These are phyloP conservation scores for Chelidonichthys spinosus DNA, from an alignment of 2,797 vertebrate genomes.

Conservation along the genomic window DNA sequence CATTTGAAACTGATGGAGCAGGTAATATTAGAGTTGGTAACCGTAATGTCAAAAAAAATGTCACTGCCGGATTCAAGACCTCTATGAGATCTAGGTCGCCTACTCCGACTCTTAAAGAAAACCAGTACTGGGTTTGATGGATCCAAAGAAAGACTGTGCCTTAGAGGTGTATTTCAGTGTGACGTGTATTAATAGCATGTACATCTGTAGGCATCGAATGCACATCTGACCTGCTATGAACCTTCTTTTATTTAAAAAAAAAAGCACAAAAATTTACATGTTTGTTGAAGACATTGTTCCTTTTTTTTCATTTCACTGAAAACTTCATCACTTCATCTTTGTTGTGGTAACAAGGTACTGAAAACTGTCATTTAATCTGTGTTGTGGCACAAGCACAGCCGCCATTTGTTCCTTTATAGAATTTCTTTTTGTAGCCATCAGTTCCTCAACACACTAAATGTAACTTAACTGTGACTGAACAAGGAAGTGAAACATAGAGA, in stretches of 20 bases:
- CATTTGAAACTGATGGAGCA: conserved; percentile 76
- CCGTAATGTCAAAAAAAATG: conserved; percentile 22
- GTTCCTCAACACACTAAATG: neutral
- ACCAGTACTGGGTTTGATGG: conserved; percentile 91
- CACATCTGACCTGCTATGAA: conserved; percentile 24
- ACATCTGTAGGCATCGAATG: conserved; percentile 20
- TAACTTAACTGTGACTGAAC: conserved; percentile 8
- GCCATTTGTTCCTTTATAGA: neutral
- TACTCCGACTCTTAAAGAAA: conserved; percentile 84
- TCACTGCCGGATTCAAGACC: conserved; percentile 50
- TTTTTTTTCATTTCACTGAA: conserved; percentile 11
- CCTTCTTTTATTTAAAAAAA: conserved; percentile 9
- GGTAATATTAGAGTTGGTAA: conserved; percentile 13
- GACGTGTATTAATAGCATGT: neutral
- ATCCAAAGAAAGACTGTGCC: conserved; percentile 63
- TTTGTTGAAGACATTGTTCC: conserved; percentile 6
- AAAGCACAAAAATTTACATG: neutral
- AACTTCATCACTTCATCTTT: too few relatives aligned
- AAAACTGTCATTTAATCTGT: neutral
- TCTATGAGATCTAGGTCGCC: conserved; percentile 71
- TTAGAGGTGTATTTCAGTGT: conserved; percentile 51
- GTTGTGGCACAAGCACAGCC: accelerated
- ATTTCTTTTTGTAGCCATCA: too few relatives aligned
- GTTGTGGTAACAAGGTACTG: neutral
- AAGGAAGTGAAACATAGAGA: conserved; percentile 15